phyloP scores from a whole-genome alignment of 2,888 invertebrate species.

The Zaprionus obscuricornis region DNA sequence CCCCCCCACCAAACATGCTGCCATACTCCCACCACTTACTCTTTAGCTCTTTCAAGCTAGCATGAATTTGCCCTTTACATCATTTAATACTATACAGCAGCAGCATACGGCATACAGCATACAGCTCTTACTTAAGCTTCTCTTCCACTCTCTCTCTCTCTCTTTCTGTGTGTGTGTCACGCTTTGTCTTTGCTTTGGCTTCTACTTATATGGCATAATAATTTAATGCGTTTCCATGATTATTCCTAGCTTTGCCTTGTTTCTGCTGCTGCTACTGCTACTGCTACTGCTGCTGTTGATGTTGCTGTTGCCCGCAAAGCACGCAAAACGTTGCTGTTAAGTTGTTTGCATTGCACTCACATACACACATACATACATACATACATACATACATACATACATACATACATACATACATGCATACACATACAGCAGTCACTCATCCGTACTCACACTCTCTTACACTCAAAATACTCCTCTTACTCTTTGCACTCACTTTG shows the following conservation, averaged over 20 bases:
- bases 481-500: background rate
- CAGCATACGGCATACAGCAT: too few species aligned
- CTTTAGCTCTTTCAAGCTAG: too few species aligned
- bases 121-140: background rate
- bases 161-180: too few species aligned
- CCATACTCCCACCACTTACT: too few species aligned
- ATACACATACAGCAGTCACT: background rate
- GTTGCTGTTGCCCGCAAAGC: too few species aligned
- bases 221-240: slow-evolving; percentile 68
- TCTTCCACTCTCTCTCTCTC: background rate
- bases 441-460: background rate
- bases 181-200: slow-evolving; percentile 10
- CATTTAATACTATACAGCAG: too few species aligned
- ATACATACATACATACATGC: background rate
- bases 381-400: background rate
- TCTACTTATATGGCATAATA: slow-evolving; percentile 54
- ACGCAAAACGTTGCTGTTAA: slow-evolving; percentile 52
- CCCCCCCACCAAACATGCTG: slow-evolving; percentile 13
- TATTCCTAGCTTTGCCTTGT: slow-evolving; percentile 27
- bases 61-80: too few species aligned
- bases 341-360: slow-evolving; percentile 59
- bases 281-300: slow-evolving; percentile 13
- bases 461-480: too few species aligned
- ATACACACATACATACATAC: slow-evolving; percentile 10
- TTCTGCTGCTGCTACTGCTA: slow-evolving; percentile 17